A percentile compares a stretch with the other conserved stretches of the same genome.
These are phyloP conservation scores for Dryoscopus gambensis DNA, from an alignment of 2,113 vertebrate genomes.

Conservation along the genomic window DNA sequence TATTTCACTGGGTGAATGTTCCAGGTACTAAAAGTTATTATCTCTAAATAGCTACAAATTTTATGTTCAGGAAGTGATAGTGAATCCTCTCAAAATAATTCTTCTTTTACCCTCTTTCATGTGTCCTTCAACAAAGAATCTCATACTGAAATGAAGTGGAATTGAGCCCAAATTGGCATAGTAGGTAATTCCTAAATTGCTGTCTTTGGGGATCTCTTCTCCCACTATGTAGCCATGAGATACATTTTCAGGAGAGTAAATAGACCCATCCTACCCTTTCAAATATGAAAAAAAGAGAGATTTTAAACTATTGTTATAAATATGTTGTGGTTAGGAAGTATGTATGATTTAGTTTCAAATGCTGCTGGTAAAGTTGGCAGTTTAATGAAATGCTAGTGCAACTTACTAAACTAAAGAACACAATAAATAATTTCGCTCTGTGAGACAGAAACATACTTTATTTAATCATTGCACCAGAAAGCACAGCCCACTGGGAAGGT, in stretches of 20 bases:
- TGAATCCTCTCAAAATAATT: not conserved
- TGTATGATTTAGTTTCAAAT: not conserved
- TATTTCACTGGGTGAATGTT: not conserved
- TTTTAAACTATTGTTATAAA: not conserved
- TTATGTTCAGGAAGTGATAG: not conserved
- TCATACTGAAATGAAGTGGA: not conserved
- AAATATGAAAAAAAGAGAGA: not conserved
- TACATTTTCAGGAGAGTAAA: not conserved
- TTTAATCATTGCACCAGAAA: not conserved
- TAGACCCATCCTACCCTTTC: not conserved
- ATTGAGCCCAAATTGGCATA: not conserved
- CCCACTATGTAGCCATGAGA: accelerated
- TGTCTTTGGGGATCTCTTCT: not conserved
- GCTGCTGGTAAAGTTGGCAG: not conserved
- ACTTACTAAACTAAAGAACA: not conserved
- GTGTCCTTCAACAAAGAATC: not conserved
- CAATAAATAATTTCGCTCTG: not conserved
- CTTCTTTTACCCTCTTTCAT: not conserved
- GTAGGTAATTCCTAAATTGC: not conserved
- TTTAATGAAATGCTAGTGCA: not conserved
- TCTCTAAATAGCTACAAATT: not conserved
- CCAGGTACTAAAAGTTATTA: not conserved
- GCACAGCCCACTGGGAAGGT: not conserved
- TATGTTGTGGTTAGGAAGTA: not conserved
- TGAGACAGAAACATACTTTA: not conserved